These are phyloP conservation scores for Montipora cactus DNA, from an alignment of 64 coral and sea anemone genomes.

Conservation along the genomic window DNA sequence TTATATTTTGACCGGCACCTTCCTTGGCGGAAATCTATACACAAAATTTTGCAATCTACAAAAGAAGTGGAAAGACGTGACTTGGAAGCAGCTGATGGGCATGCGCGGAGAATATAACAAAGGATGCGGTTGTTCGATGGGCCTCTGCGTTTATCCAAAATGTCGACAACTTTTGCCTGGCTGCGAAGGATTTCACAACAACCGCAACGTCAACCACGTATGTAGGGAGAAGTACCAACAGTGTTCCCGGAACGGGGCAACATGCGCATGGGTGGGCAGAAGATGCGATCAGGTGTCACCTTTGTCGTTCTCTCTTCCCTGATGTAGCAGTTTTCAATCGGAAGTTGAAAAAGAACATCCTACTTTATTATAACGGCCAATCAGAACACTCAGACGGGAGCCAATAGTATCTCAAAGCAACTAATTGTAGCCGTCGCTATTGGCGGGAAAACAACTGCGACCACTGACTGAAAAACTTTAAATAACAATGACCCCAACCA, in stretches of 20 bases:
- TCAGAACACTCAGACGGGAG: background rate
- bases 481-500: no score
- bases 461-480: no score
- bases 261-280: background rate
- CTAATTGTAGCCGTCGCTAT: background rate
- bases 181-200: background rate
- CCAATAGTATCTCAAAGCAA: background rate
- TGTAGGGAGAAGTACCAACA: conserved; percentile 19
- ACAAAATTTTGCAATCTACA: background rate
- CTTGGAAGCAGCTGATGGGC: background rate
- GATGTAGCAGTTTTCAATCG: background rate
- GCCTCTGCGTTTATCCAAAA: background rate
- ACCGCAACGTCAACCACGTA: background rate
- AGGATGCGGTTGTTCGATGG: conserved; percentile 18
- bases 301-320: background rate
- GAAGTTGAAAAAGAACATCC: background rate
- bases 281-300: background rate
- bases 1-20: background rate
- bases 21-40: background rate
- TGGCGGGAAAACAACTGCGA: no score
- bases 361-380: background rate
- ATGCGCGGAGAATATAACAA: background rate
- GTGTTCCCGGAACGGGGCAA: background rate
- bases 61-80: background rate
- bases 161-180: conserved; percentile 7